phyloP scores from a whole-genome alignment of 2,888 invertebrate genomes.

The Gnatocerus cornutus region DNA sequence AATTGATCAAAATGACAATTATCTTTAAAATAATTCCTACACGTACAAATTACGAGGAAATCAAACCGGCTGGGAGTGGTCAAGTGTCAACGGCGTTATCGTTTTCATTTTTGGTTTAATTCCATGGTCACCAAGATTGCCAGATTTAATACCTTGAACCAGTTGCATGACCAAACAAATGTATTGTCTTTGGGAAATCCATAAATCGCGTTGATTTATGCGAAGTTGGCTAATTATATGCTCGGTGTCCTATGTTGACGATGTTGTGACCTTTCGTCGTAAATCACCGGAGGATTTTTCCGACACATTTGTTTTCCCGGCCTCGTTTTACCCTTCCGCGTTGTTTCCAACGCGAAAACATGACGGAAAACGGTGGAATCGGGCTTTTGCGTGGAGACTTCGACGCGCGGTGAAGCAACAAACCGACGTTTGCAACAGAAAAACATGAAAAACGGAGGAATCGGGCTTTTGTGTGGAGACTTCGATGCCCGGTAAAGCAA shows the following conservation, averaged over 20 bases:
- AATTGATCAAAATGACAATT: slow-evolving; percentile 24
- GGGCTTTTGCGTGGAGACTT: too few relatives aligned
- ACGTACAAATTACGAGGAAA: slow-evolving; percentile 18
- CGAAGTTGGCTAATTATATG: slow-evolving; percentile 21
- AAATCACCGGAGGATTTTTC: slow-evolving; percentile 8
- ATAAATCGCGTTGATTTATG: slow-evolving; percentile 30
- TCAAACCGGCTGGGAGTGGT: slow-evolving; percentile 24
- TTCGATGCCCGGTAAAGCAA: too few relatives aligned
- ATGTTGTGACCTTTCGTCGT: background rate
- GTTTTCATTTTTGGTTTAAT: slow-evolving; percentile 29
- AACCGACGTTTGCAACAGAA: too few relatives aligned
- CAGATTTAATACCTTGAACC: slow-evolving; percentile 38
- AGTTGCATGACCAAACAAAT: slow-evolving; percentile 32
- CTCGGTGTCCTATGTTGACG: slow-evolving; percentile 3
- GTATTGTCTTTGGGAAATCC: slow-evolving; percentile 21
- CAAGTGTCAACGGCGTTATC: slow-evolving; percentile 12
- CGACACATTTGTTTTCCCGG: slow-evolving; percentile 7
- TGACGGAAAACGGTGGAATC: too few relatives aligned
- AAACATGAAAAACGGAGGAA: too few relatives aligned
- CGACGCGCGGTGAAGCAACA: too few relatives aligned
- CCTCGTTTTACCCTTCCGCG: slow-evolving; percentile 20
- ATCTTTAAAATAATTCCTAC: slow-evolving; percentile 15
- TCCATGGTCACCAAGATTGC: slow-evolving; percentile 31
- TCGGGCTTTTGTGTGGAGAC: too few relatives aligned
- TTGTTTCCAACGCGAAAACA: too few relatives aligned